Conservation (phyloP, 2,113 vertebrate species). For the Himantopus leucocephalus region DNA sequence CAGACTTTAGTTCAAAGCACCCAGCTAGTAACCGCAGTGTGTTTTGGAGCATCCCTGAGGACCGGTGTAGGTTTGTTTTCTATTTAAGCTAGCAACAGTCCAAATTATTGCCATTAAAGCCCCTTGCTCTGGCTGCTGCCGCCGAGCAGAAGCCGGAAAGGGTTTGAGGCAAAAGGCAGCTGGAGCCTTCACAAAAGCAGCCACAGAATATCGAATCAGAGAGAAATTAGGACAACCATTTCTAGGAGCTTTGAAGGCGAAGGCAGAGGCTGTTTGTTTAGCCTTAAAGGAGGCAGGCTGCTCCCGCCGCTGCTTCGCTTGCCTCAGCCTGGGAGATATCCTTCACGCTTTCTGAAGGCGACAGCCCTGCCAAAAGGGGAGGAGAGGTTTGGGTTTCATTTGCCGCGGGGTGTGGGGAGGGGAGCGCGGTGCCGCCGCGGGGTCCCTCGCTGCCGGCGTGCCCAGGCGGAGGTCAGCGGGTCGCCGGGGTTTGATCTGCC, state of each 20-base stretch:
- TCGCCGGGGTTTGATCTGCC: conserved; percentile 24
- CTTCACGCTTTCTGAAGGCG: neutral
- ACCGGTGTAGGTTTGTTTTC: accelerated
- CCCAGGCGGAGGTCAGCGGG: neutral
- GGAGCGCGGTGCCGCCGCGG: neutral
- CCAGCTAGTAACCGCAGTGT: neutral
- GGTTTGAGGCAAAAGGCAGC: neutral
- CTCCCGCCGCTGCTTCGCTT: neutral
- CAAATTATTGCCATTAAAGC: neutral
- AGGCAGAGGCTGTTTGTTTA: neutral
- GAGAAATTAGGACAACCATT: neutral
- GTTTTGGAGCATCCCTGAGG: neutral
- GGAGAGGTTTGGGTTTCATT: neutral
- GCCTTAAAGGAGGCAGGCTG: conserved; percentile 10
- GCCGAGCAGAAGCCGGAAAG: neutral
- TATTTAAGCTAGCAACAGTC: neutral
- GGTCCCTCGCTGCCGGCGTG: neutral
- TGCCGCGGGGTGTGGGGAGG: neutral
- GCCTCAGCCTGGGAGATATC: neutral
- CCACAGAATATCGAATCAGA: neutral
- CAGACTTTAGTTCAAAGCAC: neutral
- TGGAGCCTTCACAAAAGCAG: neutral
- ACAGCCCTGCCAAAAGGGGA: neutral
- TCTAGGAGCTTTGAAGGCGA: neutral
- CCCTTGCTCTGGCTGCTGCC: neutral